Evolutionary conservation across 2,113 vertebrate species (phyloP).

Genomic region (Limanda limanda): DNA sequence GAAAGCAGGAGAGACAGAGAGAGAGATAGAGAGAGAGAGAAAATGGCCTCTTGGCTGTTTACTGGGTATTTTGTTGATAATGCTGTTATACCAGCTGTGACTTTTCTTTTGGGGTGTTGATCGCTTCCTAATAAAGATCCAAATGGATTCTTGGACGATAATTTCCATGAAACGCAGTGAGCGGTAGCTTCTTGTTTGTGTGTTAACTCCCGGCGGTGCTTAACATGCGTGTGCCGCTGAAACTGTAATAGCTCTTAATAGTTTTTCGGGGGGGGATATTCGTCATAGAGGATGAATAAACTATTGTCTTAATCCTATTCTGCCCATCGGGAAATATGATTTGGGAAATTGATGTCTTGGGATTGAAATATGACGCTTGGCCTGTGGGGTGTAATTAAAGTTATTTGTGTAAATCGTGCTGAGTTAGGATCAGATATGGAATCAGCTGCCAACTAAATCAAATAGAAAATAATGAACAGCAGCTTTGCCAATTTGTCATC

Average conservation of each 20-base stretch:
- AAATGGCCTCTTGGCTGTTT: constrained; percentile 37
- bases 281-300: constrained; percentile 52
- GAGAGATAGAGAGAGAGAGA: background rate
- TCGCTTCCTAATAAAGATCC: constrained; percentile 58
- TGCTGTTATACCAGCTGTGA: constrained; percentile 60
- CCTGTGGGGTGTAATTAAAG: constrained; percentile 57
- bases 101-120: constrained; percentile 51
- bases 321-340: constrained; percentile 40
- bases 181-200: constrained; percentile 52
- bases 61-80: constrained; percentile 34
- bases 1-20: background rate
- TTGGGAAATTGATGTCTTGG: constrained; percentile 46
- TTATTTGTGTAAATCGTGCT: constrained; percentile 50
- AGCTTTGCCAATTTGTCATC: constrained; percentile 14
- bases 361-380: constrained; percentile 41
- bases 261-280: constrained; percentile 57
- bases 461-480: constrained; percentile 43
- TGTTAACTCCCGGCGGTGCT: constrained; percentile 31
- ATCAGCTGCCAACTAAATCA: constrained; percentile 39
- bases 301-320: constrained; percentile 46
- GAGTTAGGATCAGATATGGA: constrained; percentile 41
- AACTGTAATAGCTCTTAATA: constrained; percentile 63
- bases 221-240: constrained; percentile 4
- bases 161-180: constrained; percentile 60
- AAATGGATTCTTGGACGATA: constrained; percentile 66